Evolutionary conservation across 2,888 invertebrate genomes (phyloP), one percentile per base, ranked within the genome.

Genomic region (Pammene aurita): DNA sequence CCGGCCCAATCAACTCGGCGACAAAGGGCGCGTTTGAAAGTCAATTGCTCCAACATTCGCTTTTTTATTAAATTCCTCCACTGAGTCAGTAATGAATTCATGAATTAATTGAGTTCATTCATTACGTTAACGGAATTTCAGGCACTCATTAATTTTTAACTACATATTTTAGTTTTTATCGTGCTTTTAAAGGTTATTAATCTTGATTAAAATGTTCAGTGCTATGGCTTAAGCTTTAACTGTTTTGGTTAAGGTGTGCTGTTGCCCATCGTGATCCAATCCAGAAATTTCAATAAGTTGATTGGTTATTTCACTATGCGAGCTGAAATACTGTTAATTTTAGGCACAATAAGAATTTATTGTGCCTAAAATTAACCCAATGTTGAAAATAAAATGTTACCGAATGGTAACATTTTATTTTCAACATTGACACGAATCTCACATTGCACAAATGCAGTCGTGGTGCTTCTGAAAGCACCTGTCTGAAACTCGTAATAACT

Each of bases 11-110:
- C 58, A 60, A 52, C 57, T 13, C 42, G 26, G 18, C 54, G 58
- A 64, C 68, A 64, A 69, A 60, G 64, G 64, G 10, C 34, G 35
- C n/a, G 68, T 69, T 69, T 69, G 68, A 54, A 69, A 69, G 54
- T 69, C 58, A 69, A 69, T 69, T 69, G 62, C 57, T 56, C 26
- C 42, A 38, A 63, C 56, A 63, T 68, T 63, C 63, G 57, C 50
- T 57, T 68, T 67, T 63, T 63, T 68, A 63, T 57, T 63, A 63
- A 63, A 63, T 63, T 57, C 56, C 50, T 52, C 63, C 35, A 66
- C 54, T 9, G 50, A 66, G 42, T 42, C 44, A 61, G 46, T 67
- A 67, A 67, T 62, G 48, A 50, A 67, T 67, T 62, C 56, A 56
- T 62, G 67, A 67, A 67, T 62, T 67, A 67, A 66, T 66, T 60